phyloP scores from a whole-genome alignment of 2,113 vertebrate genomes.

The Theristicus caerulescens region DNA sequence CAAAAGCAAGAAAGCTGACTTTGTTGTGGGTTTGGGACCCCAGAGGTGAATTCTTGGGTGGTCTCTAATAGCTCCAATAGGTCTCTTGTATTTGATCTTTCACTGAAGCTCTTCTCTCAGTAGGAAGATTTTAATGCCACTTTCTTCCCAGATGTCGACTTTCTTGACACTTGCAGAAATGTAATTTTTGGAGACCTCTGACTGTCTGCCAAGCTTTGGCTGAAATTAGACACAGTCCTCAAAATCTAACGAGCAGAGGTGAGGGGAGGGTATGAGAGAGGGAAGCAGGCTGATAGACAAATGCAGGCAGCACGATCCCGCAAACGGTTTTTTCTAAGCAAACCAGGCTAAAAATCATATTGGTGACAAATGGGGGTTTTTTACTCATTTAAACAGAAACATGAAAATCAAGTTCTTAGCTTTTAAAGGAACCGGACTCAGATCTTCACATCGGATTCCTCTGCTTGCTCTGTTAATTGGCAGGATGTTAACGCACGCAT shows the following conservation, averaged over 20 bases:
- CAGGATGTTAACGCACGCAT: background rate
- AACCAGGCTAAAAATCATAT: background rate
- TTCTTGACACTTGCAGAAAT: background rate
- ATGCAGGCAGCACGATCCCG: background rate
- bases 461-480: background rate
- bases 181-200: slow-evolving; percentile 42
- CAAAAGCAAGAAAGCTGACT: background rate
- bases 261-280: background rate
- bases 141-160: background rate
- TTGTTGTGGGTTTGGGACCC: background rate
- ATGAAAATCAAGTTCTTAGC: background rate
- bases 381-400: background rate
- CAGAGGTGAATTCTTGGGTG: background rate
- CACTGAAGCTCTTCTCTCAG: background rate
- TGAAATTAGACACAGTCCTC: slow-evolving; percentile 3
- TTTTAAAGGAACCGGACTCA: background rate
- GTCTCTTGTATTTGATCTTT: background rate
- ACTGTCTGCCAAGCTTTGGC: slow-evolving; percentile 41
- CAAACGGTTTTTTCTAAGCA: background rate
- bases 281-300: background rate
- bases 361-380: background rate
- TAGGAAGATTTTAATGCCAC: background rate
- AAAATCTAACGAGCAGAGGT: background rate
- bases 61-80: background rate
- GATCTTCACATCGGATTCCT: background rate